Percentiles rank a stretch among this genome's conserved stretches.
Evolutionary conservation across 2,797 vertebrate species (phyloP).

Genomic region (Thunnus albacares): DNA sequence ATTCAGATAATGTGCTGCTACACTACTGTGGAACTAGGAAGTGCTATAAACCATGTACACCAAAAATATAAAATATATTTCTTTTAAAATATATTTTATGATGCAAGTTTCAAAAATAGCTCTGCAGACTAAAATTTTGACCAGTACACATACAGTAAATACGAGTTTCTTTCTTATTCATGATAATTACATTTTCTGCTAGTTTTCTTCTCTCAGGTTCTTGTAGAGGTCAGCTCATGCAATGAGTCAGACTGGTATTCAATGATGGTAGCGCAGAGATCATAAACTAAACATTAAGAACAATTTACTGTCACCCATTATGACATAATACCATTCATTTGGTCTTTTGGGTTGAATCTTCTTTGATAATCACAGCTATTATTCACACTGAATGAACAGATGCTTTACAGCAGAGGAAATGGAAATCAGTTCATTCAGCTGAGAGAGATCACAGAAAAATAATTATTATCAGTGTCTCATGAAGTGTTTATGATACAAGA

Average conservation of each 20-base stretch:
- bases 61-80: not conserved
- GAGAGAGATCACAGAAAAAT: conserved; percentile 9
- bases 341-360: not conserved
- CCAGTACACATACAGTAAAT: not conserved
- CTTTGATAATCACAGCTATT: conserved; percentile 15
- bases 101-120: not conserved
- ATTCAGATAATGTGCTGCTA: conserved; percentile 34
- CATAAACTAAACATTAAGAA: not conserved
- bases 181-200: not conserved
- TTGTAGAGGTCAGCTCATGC: conserved; percentile 2
- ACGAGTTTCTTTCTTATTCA: not conserved
- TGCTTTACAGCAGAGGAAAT: not conserved
- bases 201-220: not conserved
- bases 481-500: conserved; percentile 45
- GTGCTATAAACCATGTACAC: conserved; percentile 7
- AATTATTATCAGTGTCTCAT: conserved; percentile 27
- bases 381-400: conserved; percentile 25
- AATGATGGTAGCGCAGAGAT: not conserved
- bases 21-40: conserved; percentile 26
- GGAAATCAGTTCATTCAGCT: conserved; percentile 3
- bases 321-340: not conserved
- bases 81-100: conserved; percentile 1
- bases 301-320: conserved; percentile 8
- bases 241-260: conserved; percentile 1
- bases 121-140: conserved; percentile 6